phyloP scores from a whole-genome alignment of 2,113 vertebrate genomes.

The Nanorana parkeri region DNA sequence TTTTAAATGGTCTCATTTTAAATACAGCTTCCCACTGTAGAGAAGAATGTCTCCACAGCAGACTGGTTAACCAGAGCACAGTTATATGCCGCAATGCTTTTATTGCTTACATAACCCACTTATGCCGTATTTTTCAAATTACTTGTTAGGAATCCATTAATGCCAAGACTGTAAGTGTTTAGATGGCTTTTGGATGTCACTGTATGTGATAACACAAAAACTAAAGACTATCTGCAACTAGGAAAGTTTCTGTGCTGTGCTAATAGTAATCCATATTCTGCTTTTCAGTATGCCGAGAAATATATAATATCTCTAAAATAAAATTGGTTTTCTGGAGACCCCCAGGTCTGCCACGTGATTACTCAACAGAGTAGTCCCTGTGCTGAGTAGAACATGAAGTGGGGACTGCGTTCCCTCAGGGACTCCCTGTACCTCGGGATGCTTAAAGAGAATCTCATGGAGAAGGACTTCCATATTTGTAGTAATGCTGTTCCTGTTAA shows the following conservation, averaged over 20 bases:
- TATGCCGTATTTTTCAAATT: background rate
- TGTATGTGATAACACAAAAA: background rate
- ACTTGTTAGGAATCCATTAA: slow-evolving; percentile 29
- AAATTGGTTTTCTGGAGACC: no score
- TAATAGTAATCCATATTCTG: background rate
- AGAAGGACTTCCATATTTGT: no score
- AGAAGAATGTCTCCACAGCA: background rate
- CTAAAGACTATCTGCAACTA: background rate
- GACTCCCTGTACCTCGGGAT: no score
- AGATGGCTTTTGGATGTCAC: background rate
- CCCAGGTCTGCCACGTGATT: no score
- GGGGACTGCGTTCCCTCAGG: no score
- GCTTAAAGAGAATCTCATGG: no score
- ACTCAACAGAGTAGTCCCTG: no score
- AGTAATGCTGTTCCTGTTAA: no score
- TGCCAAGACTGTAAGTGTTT: background rate
- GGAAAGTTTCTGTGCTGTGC: background rate
- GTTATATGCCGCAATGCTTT: slow-evolving; percentile 1
- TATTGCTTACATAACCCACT: slow-evolving; percentile 39
- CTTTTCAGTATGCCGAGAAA: background rate
- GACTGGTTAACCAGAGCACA: background rate
- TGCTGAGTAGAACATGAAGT: no score
- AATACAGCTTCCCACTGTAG: background rate
- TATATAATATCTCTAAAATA: no score
- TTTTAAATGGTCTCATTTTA: background rate